Conservation (phyloP, 2,113 vertebrate species). For the Mesocricetus auratus region DNA sequence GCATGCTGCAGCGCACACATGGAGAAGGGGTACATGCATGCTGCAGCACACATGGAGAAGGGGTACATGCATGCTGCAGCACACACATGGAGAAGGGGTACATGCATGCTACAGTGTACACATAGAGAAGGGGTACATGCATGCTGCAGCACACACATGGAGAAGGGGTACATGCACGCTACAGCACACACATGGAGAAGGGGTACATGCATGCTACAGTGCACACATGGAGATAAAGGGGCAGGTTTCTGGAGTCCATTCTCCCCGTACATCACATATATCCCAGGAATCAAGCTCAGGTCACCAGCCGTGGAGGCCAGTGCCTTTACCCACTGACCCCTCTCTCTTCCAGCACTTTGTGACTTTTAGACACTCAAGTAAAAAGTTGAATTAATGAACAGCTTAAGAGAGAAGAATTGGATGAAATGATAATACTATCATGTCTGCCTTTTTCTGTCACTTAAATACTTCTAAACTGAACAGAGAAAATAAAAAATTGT, state of each 20-base stretch:
- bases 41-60: no score
- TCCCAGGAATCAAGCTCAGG: not conserved
- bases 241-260: no score
- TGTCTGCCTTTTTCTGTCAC: not conserved
- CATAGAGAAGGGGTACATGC: no score
- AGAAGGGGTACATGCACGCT: no score
- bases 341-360: not conserved
- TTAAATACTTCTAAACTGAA: conserved; percentile 53
- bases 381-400: not conserved
- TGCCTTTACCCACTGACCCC: not conserved
- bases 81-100: no score
- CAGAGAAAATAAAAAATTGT: not conserved
- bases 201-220: not conserved
- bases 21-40: not conserved
- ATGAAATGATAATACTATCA: conserved; percentile 27
- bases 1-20: not conserved
- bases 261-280: not conserved
- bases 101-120: no score
- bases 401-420: not conserved
- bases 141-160: not conserved
- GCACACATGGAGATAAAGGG: not conserved
- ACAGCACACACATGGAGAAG: no score
- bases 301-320: not conserved
- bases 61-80: no score
- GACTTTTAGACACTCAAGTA: not conserved